These are phyloP conservation scores for Amyelois transitella DNA, from an alignment of 1,140 invertebrate species.

Conservation along the genomic window DNA sequence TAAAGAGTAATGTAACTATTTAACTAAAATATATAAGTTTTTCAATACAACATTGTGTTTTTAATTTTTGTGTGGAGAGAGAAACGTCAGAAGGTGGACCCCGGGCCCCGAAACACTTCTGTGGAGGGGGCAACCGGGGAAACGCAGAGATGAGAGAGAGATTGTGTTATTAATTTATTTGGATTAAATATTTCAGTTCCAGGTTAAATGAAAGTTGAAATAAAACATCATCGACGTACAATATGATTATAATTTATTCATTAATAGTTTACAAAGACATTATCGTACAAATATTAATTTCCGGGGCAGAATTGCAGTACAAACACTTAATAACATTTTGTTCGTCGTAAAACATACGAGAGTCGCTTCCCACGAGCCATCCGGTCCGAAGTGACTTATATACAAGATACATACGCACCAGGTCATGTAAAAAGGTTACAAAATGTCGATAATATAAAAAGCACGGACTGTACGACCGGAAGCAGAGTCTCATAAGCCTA, in stretches of 20 bases:
- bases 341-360: slow-evolving; percentile 30
- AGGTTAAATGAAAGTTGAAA: slow-evolving; percentile 15
- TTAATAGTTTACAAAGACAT: slow-evolving; percentile 72
- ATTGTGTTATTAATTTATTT: too few relatives aligned
- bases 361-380: slow-evolving; percentile 12
- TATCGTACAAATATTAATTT: slow-evolving; percentile 63
- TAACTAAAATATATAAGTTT: slow-evolving; percentile 74
- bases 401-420: slow-evolving; percentile 33
- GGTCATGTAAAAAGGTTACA: slow-evolving; percentile 30
- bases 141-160: too few relatives aligned
- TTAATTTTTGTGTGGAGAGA: slow-evolving; percentile 28
- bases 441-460: slow-evolving; percentile 25
- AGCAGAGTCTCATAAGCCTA: slow-evolving; percentile 34
- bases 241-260: slow-evolving; percentile 73
- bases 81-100: too few relatives aligned
- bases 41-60: slow-evolving; percentile 37
- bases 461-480: slow-evolving; percentile 47
- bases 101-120: too few relatives aligned
- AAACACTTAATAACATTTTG: slow-evolving; percentile 41
- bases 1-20: slow-evolving; percentile 73
- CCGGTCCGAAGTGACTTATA: slow-evolving; percentile 18
- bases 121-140: too few relatives aligned
- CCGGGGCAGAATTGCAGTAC: slow-evolving; percentile 47
- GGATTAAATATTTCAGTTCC: too few relatives aligned
- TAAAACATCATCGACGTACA: slow-evolving; percentile 47